Percentiles rank a stretch among this genome's conserved stretches.
phyloP scores from a whole-genome alignment of 2,113 vertebrate species.

The Spea bombifrons region DNA sequence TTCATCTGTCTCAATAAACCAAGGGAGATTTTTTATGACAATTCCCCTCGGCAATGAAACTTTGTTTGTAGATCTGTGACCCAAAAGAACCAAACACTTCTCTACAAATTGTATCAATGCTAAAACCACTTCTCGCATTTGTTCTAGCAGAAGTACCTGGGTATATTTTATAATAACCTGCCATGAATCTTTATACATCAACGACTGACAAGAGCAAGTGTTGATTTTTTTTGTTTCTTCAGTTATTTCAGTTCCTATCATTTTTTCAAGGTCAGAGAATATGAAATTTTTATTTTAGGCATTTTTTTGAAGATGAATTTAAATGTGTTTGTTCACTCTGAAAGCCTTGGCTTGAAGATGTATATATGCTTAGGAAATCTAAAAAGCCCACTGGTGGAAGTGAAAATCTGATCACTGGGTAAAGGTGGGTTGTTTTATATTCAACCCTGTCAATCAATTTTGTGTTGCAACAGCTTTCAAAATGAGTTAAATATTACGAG shows the following conservation, averaged over 20 bases:
- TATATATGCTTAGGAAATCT: conserved; percentile 34
- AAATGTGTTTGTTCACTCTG: conserved; percentile 41
- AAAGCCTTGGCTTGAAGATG: conserved; percentile 43
- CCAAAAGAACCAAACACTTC: conserved; percentile 12
- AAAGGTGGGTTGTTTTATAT: conserved; percentile 9
- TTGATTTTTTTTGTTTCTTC: conserved; percentile 15
- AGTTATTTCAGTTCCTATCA: conserved; percentile 19
- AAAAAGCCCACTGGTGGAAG: conserved; percentile 18
- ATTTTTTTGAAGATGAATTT: conserved; percentile 39
- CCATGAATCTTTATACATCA: conserved; percentile 31
- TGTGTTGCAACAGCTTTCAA: conserved; percentile 34
- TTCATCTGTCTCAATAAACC: conserved; percentile 10
- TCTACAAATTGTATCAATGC: conserved; percentile 28
- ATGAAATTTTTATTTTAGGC: conserved; percentile 45
- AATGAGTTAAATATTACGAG: conserved; percentile 50
- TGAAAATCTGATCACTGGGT: conserved; percentile 12
- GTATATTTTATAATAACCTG: conserved; percentile 26
- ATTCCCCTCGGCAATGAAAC: conserved; percentile 23
- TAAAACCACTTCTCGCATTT: conserved; percentile 28
- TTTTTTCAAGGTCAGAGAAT: conserved; percentile 38
- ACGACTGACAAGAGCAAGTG: conserved; percentile 25
- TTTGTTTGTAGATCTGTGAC: conserved; percentile 29
- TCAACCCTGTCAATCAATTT: conserved; percentile 36
- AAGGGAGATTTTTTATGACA: conserved; percentile 30
- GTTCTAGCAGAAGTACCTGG: conserved; percentile 29